A percentile compares a stretch with the other conserved stretches of the same genome.
These are phyloP conservation scores for Ceratotherium simum DNA, from an alignment of 2,113 vertebrate species.

Conservation along the genomic window DNA sequence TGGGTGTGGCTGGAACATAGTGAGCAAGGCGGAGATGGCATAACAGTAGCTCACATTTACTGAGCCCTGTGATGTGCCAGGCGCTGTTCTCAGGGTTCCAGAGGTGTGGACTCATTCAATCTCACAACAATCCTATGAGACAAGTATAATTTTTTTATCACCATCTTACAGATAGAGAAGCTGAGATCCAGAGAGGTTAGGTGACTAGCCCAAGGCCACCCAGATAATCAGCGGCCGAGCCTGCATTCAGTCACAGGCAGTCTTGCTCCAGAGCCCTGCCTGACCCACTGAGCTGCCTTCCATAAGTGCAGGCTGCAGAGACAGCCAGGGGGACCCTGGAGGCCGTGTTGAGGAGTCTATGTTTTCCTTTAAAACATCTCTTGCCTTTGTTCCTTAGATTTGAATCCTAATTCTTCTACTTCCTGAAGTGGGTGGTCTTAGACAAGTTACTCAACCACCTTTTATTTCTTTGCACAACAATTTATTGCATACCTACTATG, in stretches of 20 bases:
- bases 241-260: neutral
- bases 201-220: neutral
- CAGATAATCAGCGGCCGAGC: neutral
- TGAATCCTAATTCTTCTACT: neutral
- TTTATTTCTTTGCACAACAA: neutral
- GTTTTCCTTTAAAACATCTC: neutral
- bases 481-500: neutral
- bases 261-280: neutral
- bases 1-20: accelerated
- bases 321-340: accelerated
- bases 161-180: neutral
- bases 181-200: neutral
- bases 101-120: neutral
- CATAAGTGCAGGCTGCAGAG: neutral
- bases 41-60: accelerated
- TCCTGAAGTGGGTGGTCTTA: neutral
- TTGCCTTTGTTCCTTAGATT: neutral
- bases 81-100: neutral
- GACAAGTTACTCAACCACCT: neutral
- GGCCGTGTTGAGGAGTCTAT: neutral
- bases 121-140: neutral
- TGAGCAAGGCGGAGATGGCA: no score
- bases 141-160: neutral
- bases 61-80: accelerated
- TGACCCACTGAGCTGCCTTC: neutral